These are phyloP conservation scores for Hymenochirus boettgeri DNA, from an alignment of 2,113 vertebrate species.

Conservation along the genomic window DNA sequence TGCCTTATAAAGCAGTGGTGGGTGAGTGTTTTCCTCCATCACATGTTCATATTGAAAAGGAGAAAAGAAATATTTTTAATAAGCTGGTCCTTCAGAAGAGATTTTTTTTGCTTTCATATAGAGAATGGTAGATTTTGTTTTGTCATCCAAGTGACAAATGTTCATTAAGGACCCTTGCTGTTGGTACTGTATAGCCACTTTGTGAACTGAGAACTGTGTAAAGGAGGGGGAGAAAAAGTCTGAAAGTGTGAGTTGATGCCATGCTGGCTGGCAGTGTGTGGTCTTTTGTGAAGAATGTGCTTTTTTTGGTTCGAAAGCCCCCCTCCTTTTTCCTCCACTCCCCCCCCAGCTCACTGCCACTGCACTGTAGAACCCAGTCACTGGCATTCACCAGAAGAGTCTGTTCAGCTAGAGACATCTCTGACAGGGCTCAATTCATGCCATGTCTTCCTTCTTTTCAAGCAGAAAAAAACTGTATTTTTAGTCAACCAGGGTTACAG, in stretches of 20 bases:
- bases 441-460: constrained; percentile 81
- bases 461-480: constrained; percentile 62
- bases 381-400: constrained; percentile 77
- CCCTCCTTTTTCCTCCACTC: constrained; percentile 52
- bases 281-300: constrained; percentile 86
- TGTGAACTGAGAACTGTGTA: constrained; percentile 68
- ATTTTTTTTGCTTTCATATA: constrained; percentile 44
- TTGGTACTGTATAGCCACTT: constrained; percentile 70
- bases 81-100: not conserved
- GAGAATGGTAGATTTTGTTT: constrained; percentile 60
- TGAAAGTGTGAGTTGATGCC: constrained; percentile 80
- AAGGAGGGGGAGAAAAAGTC: constrained; percentile 45
- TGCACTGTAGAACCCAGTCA: constrained; percentile 88
- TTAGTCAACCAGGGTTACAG: constrained; percentile 56
- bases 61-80: constrained; percentile 15
- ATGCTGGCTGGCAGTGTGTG: constrained; percentile 97
- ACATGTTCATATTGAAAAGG: not conserved
- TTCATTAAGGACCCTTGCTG: constrained; percentile 68
- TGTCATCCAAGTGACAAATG: constrained; percentile 64
- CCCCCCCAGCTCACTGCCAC: constrained; percentile 79
- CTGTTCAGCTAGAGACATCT: constrained; percentile 77
- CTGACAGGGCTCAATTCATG: constrained; percentile 88
- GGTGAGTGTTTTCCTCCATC: not conserved
- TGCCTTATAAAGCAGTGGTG: not conserved
- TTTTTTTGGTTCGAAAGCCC: constrained; percentile 61